These are phyloP conservation scores for Platichthys flesus DNA, from an alignment of 2,113 vertebrate species.

Conservation along the genomic window DNA sequence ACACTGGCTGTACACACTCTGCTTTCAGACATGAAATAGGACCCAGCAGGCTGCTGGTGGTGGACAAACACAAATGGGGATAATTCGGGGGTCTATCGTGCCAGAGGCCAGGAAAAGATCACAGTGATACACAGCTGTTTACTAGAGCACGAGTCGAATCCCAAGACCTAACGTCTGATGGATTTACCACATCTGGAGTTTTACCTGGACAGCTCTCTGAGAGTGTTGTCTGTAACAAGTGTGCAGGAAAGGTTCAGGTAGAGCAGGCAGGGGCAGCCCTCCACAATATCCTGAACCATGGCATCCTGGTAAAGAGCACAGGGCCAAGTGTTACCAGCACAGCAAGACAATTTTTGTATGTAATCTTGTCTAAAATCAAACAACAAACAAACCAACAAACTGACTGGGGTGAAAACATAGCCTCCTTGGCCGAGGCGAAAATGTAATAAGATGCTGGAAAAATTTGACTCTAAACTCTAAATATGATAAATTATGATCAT, in stretches of 20 bases:
- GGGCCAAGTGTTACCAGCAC: neutral
- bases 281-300: constrained; percentile 81
- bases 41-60: neutral
- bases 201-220: constrained; percentile 84
- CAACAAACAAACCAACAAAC: no score
- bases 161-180: neutral
- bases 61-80: constrained; percentile 24
- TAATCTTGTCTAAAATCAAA: no score
- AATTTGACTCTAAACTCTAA: neutral
- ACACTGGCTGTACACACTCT: constrained; percentile 12
- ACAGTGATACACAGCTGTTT: neutral
- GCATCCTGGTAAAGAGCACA: constrained; percentile 80
- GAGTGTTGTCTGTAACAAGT: constrained; percentile 79
- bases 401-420: no score
- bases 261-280: constrained; percentile 84
- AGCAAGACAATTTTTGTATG: no score
- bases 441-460: neutral
- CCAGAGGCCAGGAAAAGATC: constrained; percentile 4
- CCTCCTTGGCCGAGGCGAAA: no score
- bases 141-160: neutral
- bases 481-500: neutral
- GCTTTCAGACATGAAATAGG: constrained; percentile 19
- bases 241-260: constrained; percentile 87
- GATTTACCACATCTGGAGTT: neutral
- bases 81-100: constrained; percentile 26